These are phyloP conservation scores for Tiliqua scincoides DNA, from an alignment of 2,113 vertebrate species.

Conservation along the genomic window DNA sequence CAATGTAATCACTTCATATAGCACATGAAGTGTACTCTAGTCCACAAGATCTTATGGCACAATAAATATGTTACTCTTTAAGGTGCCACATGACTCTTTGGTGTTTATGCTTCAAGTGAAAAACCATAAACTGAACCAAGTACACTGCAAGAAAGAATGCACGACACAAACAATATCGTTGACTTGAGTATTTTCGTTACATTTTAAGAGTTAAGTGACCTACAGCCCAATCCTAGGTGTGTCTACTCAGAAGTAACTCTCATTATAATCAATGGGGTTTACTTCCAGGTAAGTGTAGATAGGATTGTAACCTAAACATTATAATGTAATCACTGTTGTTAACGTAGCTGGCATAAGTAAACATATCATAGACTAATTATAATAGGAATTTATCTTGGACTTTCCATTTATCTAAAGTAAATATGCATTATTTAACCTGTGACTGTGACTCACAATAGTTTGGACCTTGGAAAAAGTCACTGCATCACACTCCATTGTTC, in stretches of 20 bases:
- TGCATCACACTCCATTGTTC: slow-evolving; percentile 31
- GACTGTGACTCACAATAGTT: slow-evolving; percentile 22
- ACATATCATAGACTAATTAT: slow-evolving; percentile 28
- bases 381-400: slow-evolving; percentile 25
- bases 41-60: too few relatives aligned
- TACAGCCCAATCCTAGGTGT: not conserved
- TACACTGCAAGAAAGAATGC: not conserved
- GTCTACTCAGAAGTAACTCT: not conserved
- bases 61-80: too few relatives aligned
- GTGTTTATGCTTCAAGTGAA: not conserved
- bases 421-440: slow-evolving; percentile 3
- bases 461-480: slow-evolving; percentile 25
- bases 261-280: not conserved
- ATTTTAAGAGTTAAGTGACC: slow-evolving; percentile 25
- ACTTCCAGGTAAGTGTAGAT: not conserved
- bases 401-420: slow-evolving; percentile 17
- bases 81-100: too few relatives aligned
- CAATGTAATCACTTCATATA: too few relatives aligned
- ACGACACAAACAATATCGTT: not conserved
- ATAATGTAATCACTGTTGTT: not conserved
- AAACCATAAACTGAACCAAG: not conserved
- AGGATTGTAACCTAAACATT: slow-evolving; percentile 12
- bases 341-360: slow-evolving; percentile 38
- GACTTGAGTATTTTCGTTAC: slow-evolving; percentile 34
- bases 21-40: too few relatives aligned